Conservation (phyloP, 2,113 vertebrate genomes). For the Melanerpes aurifrons region DNA sequence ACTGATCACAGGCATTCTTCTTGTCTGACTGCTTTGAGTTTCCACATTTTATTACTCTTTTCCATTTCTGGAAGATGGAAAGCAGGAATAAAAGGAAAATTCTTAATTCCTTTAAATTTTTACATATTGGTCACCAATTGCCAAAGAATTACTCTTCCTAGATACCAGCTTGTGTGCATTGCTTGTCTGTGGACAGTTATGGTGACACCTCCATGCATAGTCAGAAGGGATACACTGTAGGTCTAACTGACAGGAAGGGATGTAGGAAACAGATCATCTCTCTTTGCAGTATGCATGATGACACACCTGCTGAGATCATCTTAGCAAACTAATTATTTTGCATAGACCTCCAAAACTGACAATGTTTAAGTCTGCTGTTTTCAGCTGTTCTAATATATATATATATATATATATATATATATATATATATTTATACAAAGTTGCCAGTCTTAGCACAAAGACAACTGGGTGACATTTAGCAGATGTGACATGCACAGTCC, state of each 20-base stretch:
- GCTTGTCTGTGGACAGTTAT: not conserved
- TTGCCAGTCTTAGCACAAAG: not conserved
- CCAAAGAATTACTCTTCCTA: not conserved
- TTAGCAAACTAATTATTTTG: not conserved
- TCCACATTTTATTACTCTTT: not conserved
- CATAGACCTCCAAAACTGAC: not conserved
- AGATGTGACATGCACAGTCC: constrained; percentile 9
- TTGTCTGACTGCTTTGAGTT: not conserved
- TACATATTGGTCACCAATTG: not conserved
- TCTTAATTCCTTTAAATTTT: not conserved
- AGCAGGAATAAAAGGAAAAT: not conserved
- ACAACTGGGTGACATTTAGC: constrained; percentile 19
- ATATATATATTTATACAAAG: not conserved
- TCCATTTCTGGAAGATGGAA: not conserved
- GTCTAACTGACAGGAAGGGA: not conserved
- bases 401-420: not conserved
- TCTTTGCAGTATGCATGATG: not conserved
- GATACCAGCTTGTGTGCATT: not conserved
- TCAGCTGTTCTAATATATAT: not conserved
- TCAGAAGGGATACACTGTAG: not conserved
- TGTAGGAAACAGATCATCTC: not conserved
- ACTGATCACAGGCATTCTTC: not conserved
- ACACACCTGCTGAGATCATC: constrained; percentile 47
- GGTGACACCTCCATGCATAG: fast-evolving
- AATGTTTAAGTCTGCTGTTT: not conserved